Conservation (phyloP, 2,888 invertebrate species). For the Drosophila meridiana region DNA sequence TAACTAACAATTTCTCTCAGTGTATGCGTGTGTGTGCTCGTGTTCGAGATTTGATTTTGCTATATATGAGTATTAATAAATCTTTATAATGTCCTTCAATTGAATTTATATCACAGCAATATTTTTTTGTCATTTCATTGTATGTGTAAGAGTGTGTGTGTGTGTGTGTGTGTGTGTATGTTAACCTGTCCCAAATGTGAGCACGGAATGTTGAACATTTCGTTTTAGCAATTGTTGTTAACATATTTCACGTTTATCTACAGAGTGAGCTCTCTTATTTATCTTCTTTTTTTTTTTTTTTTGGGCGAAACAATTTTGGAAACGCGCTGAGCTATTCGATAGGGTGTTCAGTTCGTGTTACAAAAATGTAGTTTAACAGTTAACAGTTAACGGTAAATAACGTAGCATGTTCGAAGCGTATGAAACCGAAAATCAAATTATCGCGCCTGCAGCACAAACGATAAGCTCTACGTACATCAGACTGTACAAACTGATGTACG, state of each 20-base stretch:
- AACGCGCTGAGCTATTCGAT: background rate
- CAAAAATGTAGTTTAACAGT: slow-evolving; percentile 13
- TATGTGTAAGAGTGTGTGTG: slow-evolving; percentile 10
- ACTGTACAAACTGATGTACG: slow-evolving; percentile 9
- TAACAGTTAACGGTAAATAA: slow-evolving; percentile 4
- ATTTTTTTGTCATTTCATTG: slow-evolving; percentile 69
- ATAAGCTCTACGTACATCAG: slow-evolving; percentile 31
- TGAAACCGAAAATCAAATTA: slow-evolving; percentile 30
- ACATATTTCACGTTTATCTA: slow-evolving; percentile 8
- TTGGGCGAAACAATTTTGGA: background rate
- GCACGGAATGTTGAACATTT: slow-evolving; percentile 35
- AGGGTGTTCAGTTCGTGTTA: slow-evolving; percentile 32
- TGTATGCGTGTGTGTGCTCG: background rate
- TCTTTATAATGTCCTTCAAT: slow-evolving; percentile 77
- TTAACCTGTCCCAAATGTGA: slow-evolving; percentile 22
- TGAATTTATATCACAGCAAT: slow-evolving; percentile 85
- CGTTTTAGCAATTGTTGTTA: background rate
- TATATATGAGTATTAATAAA: slow-evolving; percentile 56
- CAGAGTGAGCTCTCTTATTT: slow-evolving; percentile 7
- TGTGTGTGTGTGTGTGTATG: slow-evolving; percentile 17
- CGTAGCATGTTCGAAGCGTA: slow-evolving; percentile 30
- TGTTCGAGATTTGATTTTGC: slow-evolving; percentile 41
- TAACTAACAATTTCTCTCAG: slow-evolving; percentile 14
- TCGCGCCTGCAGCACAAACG: slow-evolving; percentile 18
- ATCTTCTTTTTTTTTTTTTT: too few species aligned